phyloP scores from a whole-genome alignment of 2,113 vertebrate species.

The Pelmatolapia mariae region DNA sequence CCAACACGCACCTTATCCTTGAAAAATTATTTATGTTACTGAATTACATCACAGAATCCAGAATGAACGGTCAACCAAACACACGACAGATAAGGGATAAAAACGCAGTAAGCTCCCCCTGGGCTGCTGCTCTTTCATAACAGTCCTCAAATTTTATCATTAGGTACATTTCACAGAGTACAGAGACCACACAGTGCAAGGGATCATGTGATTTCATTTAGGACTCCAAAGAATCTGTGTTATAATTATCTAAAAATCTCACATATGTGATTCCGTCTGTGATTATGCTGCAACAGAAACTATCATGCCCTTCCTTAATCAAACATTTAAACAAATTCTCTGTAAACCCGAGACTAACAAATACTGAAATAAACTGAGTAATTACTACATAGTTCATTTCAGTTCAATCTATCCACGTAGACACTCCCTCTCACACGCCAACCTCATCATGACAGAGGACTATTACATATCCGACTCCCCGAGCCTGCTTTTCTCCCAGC shows the following conservation, averaged over 20 bases:
- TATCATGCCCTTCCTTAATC: background rate
- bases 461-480: background rate
- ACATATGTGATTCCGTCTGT: background rate
- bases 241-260: background rate
- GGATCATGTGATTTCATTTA: background rate
- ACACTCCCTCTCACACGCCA: background rate
- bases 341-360: background rate
- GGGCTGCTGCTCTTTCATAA: background rate
- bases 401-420: background rate
- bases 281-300: background rate
- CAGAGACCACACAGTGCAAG: background rate
- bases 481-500: background rate
- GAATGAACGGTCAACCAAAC: background rate
- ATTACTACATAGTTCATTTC: background rate
- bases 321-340: background rate
- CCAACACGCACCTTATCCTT: background rate
- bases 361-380: background rate
- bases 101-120: background rate
- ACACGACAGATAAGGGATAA: background rate
- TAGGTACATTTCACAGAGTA: background rate
- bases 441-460: background rate
- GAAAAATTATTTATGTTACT: background rate
- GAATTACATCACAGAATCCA: background rate
- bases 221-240: background rate
- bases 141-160: background rate